Base-by-base conservation (phyloP, 2,888 invertebrate species). In the Drosophila multiciliata region DNA sequence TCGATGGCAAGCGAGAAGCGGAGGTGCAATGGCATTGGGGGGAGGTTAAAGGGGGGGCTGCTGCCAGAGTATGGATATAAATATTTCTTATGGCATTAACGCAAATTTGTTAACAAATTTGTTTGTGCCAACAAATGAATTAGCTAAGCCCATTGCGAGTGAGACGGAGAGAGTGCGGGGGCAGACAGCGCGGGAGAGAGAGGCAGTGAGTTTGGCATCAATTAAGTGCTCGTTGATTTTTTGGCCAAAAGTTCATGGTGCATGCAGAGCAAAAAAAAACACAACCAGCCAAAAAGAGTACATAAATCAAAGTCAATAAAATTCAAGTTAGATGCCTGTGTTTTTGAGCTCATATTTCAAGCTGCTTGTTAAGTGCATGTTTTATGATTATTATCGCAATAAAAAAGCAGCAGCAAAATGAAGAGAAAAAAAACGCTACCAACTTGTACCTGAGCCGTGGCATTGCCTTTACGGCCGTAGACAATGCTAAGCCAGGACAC, bases 301-400 rank as follows among this genome's bases (percentile, higher is more conserved):
- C 42, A 85, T 86, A 90, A 90, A 90, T 88, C 83, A 78, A 78
- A 70, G 61, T 72, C 82, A 87, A 82, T 88, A 88, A 82, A 84
- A 90, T 90, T 88, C 70, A 86, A 88, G 88, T 86, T 90, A 73
- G 61, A 75, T 66, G 78, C 71, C 57, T 58, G 67, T 58, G 23
- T 48, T 63, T 63, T 60, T 33, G 64, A 83, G 73, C 78, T 89
- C 87, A 87, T 87, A 87, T 90, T 87, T 87, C 90, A 89, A 80
- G 87, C 80, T 77, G 90, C 87, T 90, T 90, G 89, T 90, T 90
- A 87, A 87, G 90, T 87, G 90, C 90, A 90, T 90, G 87, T 87
- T 87, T 87, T 90, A 87, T 87, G 89, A 87, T 87, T 87, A 87
- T 87, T 89, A 87, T 87, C 87, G 87, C 77, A 90, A 87, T 87